Base-by-base conservation (phyloP, 2,888 invertebrate species). In the Hofmannophila pseudospretella region DNA sequence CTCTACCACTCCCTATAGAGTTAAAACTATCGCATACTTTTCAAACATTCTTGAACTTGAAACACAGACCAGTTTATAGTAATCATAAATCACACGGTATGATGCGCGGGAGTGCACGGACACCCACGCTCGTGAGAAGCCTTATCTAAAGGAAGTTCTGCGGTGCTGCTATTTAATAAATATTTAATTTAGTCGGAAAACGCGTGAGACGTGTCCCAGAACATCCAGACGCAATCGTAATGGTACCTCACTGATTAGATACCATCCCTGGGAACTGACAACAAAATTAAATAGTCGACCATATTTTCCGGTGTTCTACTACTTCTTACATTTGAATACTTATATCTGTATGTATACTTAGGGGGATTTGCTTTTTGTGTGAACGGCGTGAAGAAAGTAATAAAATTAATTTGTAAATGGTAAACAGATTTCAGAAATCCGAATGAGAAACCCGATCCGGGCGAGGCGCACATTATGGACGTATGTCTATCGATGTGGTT, bases 161-260 rank as follows among this genome's bases (percentile, higher is more conserved):
- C 64, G 68, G 68, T 69, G 40, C 32, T 37, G 34, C 27, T 22
- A 37, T 76, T 68, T 67, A 75, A 67, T 77, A 76, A 80, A 82
- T 82, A 82, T 82, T 81, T 80, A 76, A 77, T 81, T 78, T 75
- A 59, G 66, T 54, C 60, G 61, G 66, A 66, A 72, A 71, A 64
- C 62, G 67, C 55, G 62, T 51, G 56, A 58, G 62, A 66, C 51
- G 58, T 50, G 55, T 60, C 61, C 51, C 64, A 64, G 60, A 57
- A 52, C 58, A 61, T 65, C 56, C 64, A 67, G 62, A 49, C 59
- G 62, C 67, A 80, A 71, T 75, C 67, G 73, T 75, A 69, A 72
- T 75, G 66, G 57, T 62, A 77, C 73, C 67, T 69, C 60, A 55
- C 66, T 70, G 82, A 86, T 84, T 85, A 84, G 82, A 86, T 85